A percentile compares a stretch with the other conserved stretches of the same genome.
phyloP scores from a whole-genome alignment of 1,140 invertebrate genomes.

The Aphidius gifuensis region DNA sequence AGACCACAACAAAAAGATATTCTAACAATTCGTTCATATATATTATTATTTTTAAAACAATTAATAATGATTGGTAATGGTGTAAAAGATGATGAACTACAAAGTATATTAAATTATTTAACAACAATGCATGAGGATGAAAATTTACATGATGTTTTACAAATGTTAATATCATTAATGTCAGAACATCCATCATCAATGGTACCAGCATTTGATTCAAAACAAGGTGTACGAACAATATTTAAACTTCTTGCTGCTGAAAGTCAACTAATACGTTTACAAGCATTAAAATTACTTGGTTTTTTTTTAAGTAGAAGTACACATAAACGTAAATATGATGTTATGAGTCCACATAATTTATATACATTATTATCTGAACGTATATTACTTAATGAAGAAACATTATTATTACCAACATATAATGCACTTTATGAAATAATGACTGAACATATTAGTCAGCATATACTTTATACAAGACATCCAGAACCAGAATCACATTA shows the following conservation, averaged over 20 bases:
- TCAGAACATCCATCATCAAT: slow-evolving; percentile 97
- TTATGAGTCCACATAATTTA: slow-evolving; percentile 97
- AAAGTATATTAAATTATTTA: slow-evolving; percentile 96
- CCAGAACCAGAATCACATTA: slow-evolving; percentile 92
- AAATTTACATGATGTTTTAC: slow-evolving; percentile 96
- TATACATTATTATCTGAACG: slow-evolving; percentile 94
- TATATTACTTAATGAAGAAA: slow-evolving; percentile 84
- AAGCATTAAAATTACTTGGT: slow-evolving; percentile 88
- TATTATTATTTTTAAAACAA: slow-evolving; percentile 93
- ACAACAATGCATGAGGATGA: slow-evolving; percentile 98
- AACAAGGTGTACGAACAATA: slow-evolving; percentile 92
- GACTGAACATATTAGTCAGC: slow-evolving; percentile 93
- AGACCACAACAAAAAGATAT: slow-evolving; percentile 92
- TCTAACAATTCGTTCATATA: slow-evolving; percentile 89
- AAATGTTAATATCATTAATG: slow-evolving; percentile 95
- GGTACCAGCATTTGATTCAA: slow-evolving; percentile 97
- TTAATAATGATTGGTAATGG: slow-evolving; percentile 95
- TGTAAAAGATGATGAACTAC: slow-evolving; percentile 96
- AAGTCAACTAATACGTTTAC: slow-evolving; percentile 91
- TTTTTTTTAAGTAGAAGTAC: slow-evolving; percentile 94
- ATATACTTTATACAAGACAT: slow-evolving; percentile 87
- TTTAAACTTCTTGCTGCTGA: slow-evolving; percentile 95
- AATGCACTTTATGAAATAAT: slow-evolving; percentile 99
- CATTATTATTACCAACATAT: slow-evolving; percentile 89
- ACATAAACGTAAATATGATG: slow-evolving; percentile 97